These are phyloP conservation scores for Nemurella pictetii DNA, from an alignment of 2,888 invertebrate genomes.

Conservation along the genomic window DNA sequence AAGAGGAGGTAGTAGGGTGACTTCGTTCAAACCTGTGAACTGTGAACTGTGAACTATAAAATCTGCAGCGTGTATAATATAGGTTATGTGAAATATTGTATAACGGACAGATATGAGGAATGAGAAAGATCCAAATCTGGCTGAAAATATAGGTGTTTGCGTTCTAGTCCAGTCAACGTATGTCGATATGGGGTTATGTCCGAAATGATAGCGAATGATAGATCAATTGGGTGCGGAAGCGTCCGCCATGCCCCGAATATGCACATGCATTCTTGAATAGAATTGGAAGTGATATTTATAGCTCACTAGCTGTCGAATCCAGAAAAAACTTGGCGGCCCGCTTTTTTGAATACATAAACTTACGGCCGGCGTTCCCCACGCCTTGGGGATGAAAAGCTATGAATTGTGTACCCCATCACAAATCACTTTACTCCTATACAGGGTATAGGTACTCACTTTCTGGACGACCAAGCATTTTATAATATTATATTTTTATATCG, in stretches of 20 bases:
- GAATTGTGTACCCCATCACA: constrained; percentile 13
- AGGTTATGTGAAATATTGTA: neutral
- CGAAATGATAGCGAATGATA: neutral
- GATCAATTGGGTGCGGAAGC: neutral
- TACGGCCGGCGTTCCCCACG: neutral
- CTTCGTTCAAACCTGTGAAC: no score
- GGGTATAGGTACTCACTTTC: neutral
- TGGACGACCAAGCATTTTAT: neutral
- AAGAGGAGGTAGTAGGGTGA: no score
- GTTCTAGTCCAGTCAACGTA: neutral
- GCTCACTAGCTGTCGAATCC: constrained; percentile 31
- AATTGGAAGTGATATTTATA: constrained; percentile 23
- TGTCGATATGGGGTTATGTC: neutral
- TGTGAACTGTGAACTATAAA: no score
- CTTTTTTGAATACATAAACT: constrained; percentile 22
- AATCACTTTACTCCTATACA: neutral
- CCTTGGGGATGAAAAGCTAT: constrained; percentile 3
- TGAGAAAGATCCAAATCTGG: neutral
- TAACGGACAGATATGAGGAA: neutral
- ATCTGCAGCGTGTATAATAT: no score
- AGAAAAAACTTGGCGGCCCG: constrained; percentile 20
- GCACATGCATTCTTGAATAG: constrained; percentile 23
- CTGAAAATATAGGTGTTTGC: neutral
- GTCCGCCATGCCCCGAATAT: neutral
- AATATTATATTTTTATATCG: neutral